phyloP scores from a whole-genome alignment of 2,113 vertebrate genomes.

The Rhinogobius similis region DNA sequence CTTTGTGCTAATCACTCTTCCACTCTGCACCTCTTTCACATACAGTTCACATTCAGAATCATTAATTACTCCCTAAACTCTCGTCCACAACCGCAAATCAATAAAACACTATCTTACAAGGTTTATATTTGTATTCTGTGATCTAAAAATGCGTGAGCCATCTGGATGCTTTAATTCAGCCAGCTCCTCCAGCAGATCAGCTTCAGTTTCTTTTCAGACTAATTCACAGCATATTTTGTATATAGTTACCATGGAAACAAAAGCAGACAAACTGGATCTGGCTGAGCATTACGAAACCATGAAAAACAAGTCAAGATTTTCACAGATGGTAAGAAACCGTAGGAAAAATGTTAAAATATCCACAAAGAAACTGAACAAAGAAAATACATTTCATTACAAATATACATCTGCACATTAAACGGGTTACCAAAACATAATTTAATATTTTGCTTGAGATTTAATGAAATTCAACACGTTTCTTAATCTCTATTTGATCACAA shows the following conservation, averaged over 20 bases:
- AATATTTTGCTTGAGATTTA: too few relatives aligned
- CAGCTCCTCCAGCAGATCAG: constrained; percentile 28
- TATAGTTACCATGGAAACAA: constrained; percentile 30
- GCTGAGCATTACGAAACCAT: too few relatives aligned
- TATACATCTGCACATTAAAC: too few relatives aligned
- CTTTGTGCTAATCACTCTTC: constrained; percentile 1
- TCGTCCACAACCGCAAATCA: neutral
- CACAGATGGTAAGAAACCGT: neutral
- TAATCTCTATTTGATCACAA: too few relatives aligned
- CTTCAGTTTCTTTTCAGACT: constrained; percentile 31
- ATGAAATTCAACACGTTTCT: too few relatives aligned
- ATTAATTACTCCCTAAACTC: neutral
- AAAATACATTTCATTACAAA: too few relatives aligned
- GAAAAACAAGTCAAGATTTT: neutral
- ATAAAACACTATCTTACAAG: neutral
- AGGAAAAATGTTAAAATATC: neutral
- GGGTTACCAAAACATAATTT: too few relatives aligned
- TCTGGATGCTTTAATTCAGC: constrained; percentile 17
- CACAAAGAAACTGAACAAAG: too few relatives aligned
- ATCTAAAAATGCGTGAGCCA: constrained; percentile 32
- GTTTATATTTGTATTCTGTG: neutral
- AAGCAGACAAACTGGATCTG: constrained; percentile 12
- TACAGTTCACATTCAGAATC: neutral
- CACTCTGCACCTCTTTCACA: neutral
- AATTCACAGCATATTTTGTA: constrained; percentile 22